Evolutionary conservation across 2,797 vertebrate species (phyloP).

Genomic region (Acanthurus tractus): DNA sequence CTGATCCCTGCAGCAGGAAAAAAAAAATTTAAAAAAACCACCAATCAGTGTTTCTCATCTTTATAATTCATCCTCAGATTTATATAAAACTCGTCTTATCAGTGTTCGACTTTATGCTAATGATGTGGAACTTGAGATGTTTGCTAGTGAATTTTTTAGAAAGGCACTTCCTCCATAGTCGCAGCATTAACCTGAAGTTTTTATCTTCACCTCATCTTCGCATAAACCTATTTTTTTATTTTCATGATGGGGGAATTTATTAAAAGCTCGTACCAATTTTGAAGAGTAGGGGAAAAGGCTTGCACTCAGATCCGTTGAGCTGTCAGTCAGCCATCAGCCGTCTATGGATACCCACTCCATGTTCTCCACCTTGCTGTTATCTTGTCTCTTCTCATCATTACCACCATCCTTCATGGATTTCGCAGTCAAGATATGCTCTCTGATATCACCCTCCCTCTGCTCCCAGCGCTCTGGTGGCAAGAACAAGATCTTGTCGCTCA

Average conservation of each 20-base stretch:
- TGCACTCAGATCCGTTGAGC: constrained; percentile 67
- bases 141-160: constrained; percentile 41
- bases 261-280: constrained; percentile 72
- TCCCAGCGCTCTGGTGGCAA: constrained; percentile 67
- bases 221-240: constrained; percentile 59
- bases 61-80: constrained; percentile 68
- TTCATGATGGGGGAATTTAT: constrained; percentile 59
- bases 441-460: constrained; percentile 74
- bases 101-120: constrained; percentile 67
- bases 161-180: constrained; percentile 37
- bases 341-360: constrained; percentile 78
- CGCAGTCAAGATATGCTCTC: constrained; percentile 79
- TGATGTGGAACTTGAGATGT: constrained; percentile 46
- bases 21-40: constrained; percentile 38
- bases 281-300: constrained; percentile 56
- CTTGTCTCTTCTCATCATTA: constrained; percentile 84
- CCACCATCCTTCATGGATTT: constrained; percentile 82
- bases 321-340: constrained; percentile 80
- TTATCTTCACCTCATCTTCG: constrained; percentile 64
- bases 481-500: constrained; percentile 82
- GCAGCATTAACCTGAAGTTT: constrained; percentile 54
- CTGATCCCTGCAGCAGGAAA: constrained; percentile 58
- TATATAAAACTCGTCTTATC: constrained; percentile 66
- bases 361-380: constrained; percentile 82
- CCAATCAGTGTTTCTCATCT: constrained; percentile 69